Percentiles rank a stretch among this genome's conserved stretches.
These are phyloP conservation scores for Rana temporaria DNA, from an alignment of 2,113 vertebrate species.

Conservation along the genomic window DNA sequence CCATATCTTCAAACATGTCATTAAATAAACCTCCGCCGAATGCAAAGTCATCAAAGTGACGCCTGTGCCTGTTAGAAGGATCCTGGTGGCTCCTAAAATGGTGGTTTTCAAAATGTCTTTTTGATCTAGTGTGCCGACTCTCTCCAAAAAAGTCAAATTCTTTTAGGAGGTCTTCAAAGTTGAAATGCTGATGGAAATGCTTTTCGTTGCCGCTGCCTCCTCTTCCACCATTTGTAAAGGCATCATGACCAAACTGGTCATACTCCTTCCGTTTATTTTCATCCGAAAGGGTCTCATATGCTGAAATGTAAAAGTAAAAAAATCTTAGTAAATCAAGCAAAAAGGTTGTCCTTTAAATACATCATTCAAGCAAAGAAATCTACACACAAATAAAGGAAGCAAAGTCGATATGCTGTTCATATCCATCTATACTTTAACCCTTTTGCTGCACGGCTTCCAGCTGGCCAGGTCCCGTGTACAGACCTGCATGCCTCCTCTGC, in stretches of 20 bases:
- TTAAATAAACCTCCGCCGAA: constrained; percentile 88
- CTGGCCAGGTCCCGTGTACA: too few species aligned
- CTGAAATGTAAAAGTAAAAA: constrained; percentile 66
- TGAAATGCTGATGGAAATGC: constrained; percentile 84
- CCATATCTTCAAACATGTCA: constrained; percentile 94
- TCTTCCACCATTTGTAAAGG: constrained; percentile 70
- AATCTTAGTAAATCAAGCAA: not conserved
- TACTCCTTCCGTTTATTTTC: constrained; percentile 86
- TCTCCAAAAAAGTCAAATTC: constrained; percentile 87
- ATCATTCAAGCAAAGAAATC: too few species aligned
- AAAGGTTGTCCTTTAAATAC: too few species aligned
- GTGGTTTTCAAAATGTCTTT: constrained; percentile 89
- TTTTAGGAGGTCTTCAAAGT: constrained; percentile 94
- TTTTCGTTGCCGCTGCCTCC: constrained; percentile 63
- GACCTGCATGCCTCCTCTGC: too few species aligned
- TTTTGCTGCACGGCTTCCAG: too few species aligned
- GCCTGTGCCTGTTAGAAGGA: constrained; percentile 76
- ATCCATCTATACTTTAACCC: too few species aligned
- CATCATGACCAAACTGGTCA: constrained; percentile 81
- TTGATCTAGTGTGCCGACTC: constrained; percentile 78
- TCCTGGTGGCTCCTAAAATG: constrained; percentile 85
- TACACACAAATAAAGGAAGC: too few species aligned
- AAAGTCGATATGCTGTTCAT: too few species aligned
- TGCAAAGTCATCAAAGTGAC: constrained; percentile 82
- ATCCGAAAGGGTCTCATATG: constrained; percentile 93